A percentile compares a stretch with the other conserved stretches of the same genome.
Conservation (phyloP, 2,113 vertebrate genomes). For the Mesitornis unicolor region DNA sequence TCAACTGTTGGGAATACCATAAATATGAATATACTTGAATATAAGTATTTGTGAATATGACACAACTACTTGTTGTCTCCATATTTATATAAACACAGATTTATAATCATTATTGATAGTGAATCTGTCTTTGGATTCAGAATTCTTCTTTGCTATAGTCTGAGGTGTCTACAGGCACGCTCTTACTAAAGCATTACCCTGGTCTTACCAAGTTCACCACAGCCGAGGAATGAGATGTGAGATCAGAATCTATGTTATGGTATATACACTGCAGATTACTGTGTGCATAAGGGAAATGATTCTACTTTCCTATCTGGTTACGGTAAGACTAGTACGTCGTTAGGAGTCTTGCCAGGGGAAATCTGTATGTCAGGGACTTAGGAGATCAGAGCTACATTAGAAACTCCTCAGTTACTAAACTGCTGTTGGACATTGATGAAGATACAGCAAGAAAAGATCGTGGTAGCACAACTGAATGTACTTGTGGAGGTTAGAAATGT, state of each 20-base stretch:
- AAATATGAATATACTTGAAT: neutral
- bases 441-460: neutral
- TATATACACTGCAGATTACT: neutral
- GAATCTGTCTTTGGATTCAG: neutral
- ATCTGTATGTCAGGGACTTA: neutral
- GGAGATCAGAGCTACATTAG: neutral
- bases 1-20: neutral
- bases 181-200: neutral
- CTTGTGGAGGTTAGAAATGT: neutral
- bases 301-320: neutral
- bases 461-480: fast-evolving
- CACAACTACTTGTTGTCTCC: neutral
- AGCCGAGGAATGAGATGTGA: neutral
- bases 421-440: neutral
- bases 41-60: neutral
- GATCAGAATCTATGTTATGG: neutral
- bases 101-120: neutral
- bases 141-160: neutral
- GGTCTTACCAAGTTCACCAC: neutral
- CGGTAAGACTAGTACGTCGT: neutral
- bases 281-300: neutral
- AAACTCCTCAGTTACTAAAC: neutral
- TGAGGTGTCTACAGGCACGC: neutral
- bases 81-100: neutral
- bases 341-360: constrained; percentile 27